Base-by-base conservation (phyloP, 2,888 invertebrate species). In the Macroteleia sp. region DNA sequence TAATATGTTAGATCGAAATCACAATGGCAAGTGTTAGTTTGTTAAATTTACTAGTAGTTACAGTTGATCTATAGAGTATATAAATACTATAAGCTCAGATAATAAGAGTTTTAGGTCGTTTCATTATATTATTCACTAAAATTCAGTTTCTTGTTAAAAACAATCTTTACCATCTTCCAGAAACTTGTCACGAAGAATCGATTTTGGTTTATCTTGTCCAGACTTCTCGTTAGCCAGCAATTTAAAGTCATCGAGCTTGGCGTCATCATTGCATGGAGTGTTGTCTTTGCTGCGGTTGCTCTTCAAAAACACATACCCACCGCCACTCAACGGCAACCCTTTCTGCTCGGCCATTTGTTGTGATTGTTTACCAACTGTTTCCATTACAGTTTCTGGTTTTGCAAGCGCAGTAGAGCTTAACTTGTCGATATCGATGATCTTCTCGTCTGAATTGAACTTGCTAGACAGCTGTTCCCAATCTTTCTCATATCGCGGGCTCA, bases 221-320 rank as follows among this genome's bases (percentile, higher is more conserved):
- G 69, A 66, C 42, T 86, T 87, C 2, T 88, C 87, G 2, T 61
- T 28, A 1, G 76, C 54, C 10, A 82, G 59, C 4, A 57, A 34
- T n/a, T 82, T 81, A 32, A 87, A 87, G 19, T 89, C 89, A 0
- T 89, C 90, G 3, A 87, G 56, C 39, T 81, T 88, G 2, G 34
- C 79, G 1, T 79, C 85, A 5, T 90, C 90, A 12, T 86, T 86
- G 50, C 85, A 85, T 0, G 91, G 90, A 0, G 90, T 90, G n/a
- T 80, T 83, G 4, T 91, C 91, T 9, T 89, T 85, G 64, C 89
- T 91, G 30, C 88, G 82, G 70, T 90, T 91, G 70, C 89, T 90
- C 86, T 95, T 95, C 5, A 95, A 90, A 83, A 95, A 95, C 92
- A 94, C 94, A 3, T 93, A 91, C 1, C 95, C 95, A n/a, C 93